Evolutionary conservation across 2,888 invertebrate genomes (phyloP), one percentile per base, ranked within the genome.

Genomic region (Epiblema foenella): DNA sequence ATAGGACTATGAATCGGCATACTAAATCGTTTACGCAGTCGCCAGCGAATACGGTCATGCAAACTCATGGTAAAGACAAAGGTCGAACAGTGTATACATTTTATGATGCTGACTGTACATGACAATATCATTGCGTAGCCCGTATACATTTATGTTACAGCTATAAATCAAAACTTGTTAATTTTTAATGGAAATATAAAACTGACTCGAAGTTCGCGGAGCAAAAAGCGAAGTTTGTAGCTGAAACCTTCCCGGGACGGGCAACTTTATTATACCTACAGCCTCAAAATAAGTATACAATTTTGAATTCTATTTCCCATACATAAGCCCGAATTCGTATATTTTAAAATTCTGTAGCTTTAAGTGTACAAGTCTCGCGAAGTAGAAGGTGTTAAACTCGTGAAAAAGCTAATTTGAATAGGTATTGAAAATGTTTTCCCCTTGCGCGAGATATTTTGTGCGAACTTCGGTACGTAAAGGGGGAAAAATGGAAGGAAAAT

Each of bases 141-240:
- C 33, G 33, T 5, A n/a, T n/a, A 33, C 33, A 7, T 33, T 33
- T 7, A 46, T n/a, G 1, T 42, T 5, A 42, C 39, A 15, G 42
- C 15, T 15, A 46, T 46, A 18, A 9, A 51, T 18, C 18, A 12
- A 12, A 60, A 46, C 29, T 64, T 37, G 11, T 2, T 33, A 52
- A 64, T 64, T 37, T 52, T 29, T 51, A 51, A 18, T 29, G 15
- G 51, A 15, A n/a, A 24, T 11, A 29, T 60, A 17, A 49, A 58
- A 62, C 37, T 37, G 24, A 12, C 24, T n/a, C 33, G 11, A 11
- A 52, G n/a, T 24, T 46, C n/a, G 5, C 18, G 20, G 33, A 24
- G n/a, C 63, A 63, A 64, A 54, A 64, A 54, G 52, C 37, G 37
- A 64, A 64, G 39, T 54, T 64, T 52, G 20, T 20, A 37, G 11